Percentiles rank a stretch among this genome's conserved stretches.
These are phyloP conservation scores for Bufo gargarizans DNA, from an alignment of 2,113 vertebrate species.

Conservation along the genomic window DNA sequence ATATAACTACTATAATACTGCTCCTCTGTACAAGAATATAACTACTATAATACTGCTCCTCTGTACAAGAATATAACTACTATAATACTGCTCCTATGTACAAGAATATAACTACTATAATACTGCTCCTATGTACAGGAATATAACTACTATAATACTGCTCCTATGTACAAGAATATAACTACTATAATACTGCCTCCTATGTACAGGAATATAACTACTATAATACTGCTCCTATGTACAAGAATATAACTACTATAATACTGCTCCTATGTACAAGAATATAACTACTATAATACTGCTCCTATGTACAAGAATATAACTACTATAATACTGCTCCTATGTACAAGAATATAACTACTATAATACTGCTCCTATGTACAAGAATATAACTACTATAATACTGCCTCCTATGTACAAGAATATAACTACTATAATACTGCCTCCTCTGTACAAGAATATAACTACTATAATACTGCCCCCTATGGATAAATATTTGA, in stretches of 20 bases:
- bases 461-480: neutral
- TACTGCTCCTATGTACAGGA: no score
- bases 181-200: constrained; percentile 5
- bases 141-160: constrained; percentile 19
- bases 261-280: constrained; percentile 3
- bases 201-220: neutral
- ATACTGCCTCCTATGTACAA: neutral
- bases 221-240: no score
- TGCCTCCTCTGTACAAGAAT: neutral
- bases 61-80: neutral
- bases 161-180: neutral
- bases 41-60: neutral
- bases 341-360: constrained; percentile 14
- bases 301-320: constrained; percentile 1
- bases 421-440: constrained; percentile 2
- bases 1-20: neutral
- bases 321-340: constrained; percentile 1
- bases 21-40: neutral
- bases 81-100: neutral
- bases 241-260: constrained; percentile 15
- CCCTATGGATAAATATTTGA: neutral
- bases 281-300: constrained; percentile 11
- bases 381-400: constrained; percentile 4
- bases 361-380: neutral
- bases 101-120: no score